Percentiles rank a stretch among this genome's conserved stretches.
These are phyloP conservation scores for Apis laboriosa DNA, from an alignment of 1,140 invertebrate species.

Conservation along the genomic window DNA sequence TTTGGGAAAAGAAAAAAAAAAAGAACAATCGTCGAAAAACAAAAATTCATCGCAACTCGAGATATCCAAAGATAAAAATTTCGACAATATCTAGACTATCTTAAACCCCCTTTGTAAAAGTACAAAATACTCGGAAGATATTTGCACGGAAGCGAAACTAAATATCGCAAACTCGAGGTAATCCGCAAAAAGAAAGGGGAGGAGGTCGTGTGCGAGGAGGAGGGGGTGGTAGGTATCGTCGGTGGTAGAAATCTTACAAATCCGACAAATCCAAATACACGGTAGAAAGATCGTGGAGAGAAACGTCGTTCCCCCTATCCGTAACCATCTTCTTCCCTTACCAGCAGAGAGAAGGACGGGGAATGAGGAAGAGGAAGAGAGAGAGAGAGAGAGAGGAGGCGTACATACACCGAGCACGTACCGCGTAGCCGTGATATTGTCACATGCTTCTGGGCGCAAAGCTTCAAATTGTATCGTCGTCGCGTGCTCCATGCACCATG, in stretches of 20 bases:
- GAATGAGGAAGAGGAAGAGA: no score
- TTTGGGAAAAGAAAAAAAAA: no score
- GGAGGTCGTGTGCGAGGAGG: no score
- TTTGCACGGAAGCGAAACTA: no score
- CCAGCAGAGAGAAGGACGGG: no score
- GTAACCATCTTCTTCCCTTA: no score
- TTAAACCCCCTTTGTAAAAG: no score
- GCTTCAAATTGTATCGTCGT: slow-evolving; percentile 77
- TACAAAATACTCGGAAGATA: no score
- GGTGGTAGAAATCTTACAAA: slow-evolving; percentile 69
- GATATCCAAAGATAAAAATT: no score
- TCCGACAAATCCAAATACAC: slow-evolving; percentile 72
- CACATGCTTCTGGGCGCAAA: slow-evolving; percentile 72
- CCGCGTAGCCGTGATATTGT: slow-evolving; percentile 73
- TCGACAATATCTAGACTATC: no score
- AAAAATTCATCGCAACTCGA: no score
- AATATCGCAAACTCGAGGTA: background rate
- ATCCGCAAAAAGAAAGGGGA: slow-evolving; percentile 15
- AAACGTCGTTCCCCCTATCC: slow-evolving; percentile 29
- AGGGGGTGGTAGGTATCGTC: slow-evolving; percentile 40
- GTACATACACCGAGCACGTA: slow-evolving; percentile 66
- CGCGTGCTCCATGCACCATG: slow-evolving; percentile 62
- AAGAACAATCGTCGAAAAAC: no score
- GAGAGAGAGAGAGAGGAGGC: background rate
- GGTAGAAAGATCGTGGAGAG: slow-evolving; percentile 55